phyloP scores from a whole-genome alignment of 2,888 invertebrate species.

The Argyresthia goedartella region DNA sequence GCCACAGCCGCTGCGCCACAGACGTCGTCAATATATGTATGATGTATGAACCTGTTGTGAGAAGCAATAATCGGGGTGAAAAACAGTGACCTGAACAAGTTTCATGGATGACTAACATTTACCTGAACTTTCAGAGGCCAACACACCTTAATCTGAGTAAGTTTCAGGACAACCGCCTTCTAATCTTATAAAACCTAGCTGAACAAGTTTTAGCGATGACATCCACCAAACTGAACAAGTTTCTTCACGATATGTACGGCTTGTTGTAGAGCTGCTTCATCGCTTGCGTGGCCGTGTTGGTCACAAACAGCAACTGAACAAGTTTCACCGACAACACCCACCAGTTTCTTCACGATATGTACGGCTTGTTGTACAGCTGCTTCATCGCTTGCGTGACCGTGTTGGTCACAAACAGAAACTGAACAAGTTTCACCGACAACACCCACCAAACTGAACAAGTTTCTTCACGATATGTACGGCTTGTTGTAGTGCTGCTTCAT shows the following conservation, averaged over 20 bases:
- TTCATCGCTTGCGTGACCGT: slow-evolving; percentile 74
- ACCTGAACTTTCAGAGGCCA: no score
- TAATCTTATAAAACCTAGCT: no score
- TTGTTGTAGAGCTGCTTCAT: slow-evolving; percentile 71
- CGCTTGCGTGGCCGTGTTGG: slow-evolving; percentile 74
- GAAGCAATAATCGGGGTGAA: no score
- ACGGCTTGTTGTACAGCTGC: slow-evolving; percentile 71
- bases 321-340: not conserved
- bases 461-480: slow-evolving; percentile 71
- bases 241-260: slow-evolving; percentile 71
- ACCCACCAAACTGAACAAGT: slow-evolving; percentile 67
- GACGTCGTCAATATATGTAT: no score
- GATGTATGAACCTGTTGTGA: no score
- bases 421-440: not conserved
- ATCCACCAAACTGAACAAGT: slow-evolving; percentile 67
- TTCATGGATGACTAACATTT: no score
- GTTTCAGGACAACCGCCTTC: no score
- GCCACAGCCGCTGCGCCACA: no score
- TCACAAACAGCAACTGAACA: slow-evolving; percentile 42
- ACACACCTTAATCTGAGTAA: no score
- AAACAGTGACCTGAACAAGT: no score
- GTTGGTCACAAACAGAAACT: no score
- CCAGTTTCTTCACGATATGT: slow-evolving; percentile 70
- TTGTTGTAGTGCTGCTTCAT: slow-evolving; percentile 71
- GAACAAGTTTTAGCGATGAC: not conserved